phyloP scores from a whole-genome alignment of 2,113 vertebrate genomes.

The Herpetotheres cachinnans region DNA sequence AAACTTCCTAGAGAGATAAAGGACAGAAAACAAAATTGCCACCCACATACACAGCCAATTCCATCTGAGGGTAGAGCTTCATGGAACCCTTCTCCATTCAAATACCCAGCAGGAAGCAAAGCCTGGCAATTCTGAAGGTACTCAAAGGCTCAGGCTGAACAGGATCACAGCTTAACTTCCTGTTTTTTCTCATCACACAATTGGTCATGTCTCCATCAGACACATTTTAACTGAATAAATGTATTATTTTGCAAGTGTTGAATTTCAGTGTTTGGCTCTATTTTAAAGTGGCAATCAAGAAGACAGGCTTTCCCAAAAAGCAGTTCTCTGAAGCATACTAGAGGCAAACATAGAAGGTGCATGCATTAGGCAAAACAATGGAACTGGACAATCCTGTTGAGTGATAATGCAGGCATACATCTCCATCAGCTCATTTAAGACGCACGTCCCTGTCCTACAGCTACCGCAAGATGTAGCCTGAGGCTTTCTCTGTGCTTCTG shows the following conservation, averaged over 20 bases:
- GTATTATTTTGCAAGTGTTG: background rate
- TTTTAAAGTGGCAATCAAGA: background rate
- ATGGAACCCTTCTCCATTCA: background rate
- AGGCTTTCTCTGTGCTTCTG: background rate
- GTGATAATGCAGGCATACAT: background rate
- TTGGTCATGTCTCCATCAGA: background rate
- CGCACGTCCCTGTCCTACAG: rapidly evolving
- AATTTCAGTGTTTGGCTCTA: background rate
- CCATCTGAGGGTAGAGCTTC: background rate
- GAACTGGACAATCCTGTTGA: background rate
- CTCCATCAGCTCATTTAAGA: background rate
- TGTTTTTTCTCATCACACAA: background rate
- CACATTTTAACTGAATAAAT: background rate
- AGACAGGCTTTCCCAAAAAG: background rate
- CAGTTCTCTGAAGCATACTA: background rate
- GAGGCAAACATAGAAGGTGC: background rate
- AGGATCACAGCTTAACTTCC: background rate
- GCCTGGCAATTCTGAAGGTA: background rate
- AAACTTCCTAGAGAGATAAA: background rate
- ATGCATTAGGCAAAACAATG: background rate
- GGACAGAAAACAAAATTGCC: background rate
- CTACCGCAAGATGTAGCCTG: rapidly evolving
- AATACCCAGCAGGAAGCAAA: background rate
- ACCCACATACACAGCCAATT: background rate
- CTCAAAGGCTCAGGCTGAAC: background rate